phyloP scores from a whole-genome alignment of 2,113 vertebrate species.

The Piaya cayana region DNA sequence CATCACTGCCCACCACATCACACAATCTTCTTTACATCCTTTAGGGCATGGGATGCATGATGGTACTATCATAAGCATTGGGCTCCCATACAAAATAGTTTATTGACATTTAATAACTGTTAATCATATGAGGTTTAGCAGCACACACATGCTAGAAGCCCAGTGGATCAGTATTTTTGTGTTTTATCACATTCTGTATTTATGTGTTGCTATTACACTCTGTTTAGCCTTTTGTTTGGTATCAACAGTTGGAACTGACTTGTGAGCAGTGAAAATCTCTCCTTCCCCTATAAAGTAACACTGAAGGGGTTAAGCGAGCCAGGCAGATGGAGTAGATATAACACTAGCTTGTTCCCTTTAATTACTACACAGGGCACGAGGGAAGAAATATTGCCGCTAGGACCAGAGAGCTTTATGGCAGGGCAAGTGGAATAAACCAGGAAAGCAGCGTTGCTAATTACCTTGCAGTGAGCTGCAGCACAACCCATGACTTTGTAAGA shows the following conservation, averaged over 20 bases:
- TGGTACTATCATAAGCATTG: background rate
- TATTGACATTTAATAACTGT: background rate
- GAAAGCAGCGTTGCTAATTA: constrained; percentile 1
- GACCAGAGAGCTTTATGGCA: background rate
- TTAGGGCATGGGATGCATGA: background rate
- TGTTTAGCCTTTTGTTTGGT: background rate
- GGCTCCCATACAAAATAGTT: background rate
- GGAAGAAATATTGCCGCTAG: background rate
- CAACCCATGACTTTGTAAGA: background rate
- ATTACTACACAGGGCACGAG: background rate
- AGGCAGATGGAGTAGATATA: background rate
- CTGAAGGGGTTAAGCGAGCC: background rate
- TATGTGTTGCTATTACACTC: background rate
- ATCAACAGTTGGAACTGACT: background rate
- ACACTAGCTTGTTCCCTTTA: background rate
- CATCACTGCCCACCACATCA: background rate
- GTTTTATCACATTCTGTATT: background rate
- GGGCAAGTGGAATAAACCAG: background rate
- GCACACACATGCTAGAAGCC: background rate
- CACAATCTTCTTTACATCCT: background rate
- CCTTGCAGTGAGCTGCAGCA: background rate
- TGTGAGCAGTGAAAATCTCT: background rate
- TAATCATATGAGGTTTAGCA: background rate
- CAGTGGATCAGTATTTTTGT: background rate
- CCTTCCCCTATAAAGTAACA: background rate